A percentile compares a stretch with the other conserved stretches of the same genome.
Evolutionary conservation across 2,797 vertebrate species (phyloP).

Genomic region (Nannoperca obscura): DNA sequence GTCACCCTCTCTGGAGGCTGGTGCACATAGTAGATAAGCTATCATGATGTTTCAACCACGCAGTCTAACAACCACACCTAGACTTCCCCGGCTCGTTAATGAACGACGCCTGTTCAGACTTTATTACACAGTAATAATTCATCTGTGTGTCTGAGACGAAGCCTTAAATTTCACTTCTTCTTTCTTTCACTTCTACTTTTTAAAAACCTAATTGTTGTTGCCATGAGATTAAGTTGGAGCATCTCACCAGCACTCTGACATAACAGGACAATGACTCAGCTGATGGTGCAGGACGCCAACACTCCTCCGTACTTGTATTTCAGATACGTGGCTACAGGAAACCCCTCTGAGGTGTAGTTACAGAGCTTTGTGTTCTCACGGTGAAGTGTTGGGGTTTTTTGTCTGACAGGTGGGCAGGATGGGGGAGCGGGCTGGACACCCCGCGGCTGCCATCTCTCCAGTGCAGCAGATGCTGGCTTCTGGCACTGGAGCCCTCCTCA

Average conservation of each 20-base stretch:
- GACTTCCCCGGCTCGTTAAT: background rate
- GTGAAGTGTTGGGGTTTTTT: background rate
- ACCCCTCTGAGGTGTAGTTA: conserved; percentile 2
- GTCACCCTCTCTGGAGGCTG: background rate
- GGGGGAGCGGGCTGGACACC: conserved; percentile 83
- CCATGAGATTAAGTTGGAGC: background rate
- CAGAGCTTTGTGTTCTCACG: background rate
- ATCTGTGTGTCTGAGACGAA: background rate
- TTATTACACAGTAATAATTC: background rate
- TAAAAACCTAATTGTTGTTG: background rate
- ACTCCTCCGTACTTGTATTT: conserved; percentile 25
- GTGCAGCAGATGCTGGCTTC: conserved; percentile 97
- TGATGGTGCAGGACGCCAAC: background rate
- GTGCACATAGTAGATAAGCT: conserved; percentile 76
- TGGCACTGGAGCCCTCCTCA: conserved; percentile 93
- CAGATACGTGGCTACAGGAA: background rate
- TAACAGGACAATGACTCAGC: conserved; percentile 16
- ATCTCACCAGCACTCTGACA: conserved; percentile 2
- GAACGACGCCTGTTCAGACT: background rate
- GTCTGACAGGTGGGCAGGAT: conserved; percentile 84
- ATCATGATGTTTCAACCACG: conserved; percentile 53
- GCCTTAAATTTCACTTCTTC: background rate
- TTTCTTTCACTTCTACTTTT: background rate
- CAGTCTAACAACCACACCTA: conserved; percentile 52
- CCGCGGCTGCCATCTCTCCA: conserved; percentile 88